Evolutionary conservation across 2,113 vertebrate species (phyloP).

Genomic region (Eulemur macaco): DNA sequence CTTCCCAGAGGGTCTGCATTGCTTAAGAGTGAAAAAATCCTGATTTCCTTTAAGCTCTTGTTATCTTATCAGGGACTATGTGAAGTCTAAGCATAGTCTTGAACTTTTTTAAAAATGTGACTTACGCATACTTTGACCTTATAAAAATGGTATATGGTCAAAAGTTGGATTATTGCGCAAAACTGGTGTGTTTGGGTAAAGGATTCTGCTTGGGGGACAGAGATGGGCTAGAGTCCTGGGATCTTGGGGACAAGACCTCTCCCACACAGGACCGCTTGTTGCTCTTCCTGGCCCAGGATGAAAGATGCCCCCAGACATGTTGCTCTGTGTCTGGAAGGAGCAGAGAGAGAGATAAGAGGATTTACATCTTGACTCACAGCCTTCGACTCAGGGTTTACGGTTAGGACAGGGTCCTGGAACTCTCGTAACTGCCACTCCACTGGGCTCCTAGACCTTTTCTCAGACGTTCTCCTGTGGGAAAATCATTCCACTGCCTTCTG

Average conservation of each 20-base stretch:
- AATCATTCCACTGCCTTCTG: background rate
- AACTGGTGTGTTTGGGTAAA: background rate
- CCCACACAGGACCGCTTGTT: background rate
- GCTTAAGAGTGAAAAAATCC: background rate
- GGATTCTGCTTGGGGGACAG: background rate
- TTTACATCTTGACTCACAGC: background rate
- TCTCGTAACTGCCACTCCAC: background rate
- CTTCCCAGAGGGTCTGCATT: background rate
- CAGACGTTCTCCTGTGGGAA: background rate
- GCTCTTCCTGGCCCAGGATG: background rate
- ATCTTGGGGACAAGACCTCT: background rate
- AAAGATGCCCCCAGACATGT: background rate
- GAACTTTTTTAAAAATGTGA: background rate
- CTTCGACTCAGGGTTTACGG: background rate
- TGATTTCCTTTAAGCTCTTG: background rate
- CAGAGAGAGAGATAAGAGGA: background rate
- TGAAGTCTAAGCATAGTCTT: background rate
- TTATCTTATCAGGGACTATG: background rate
- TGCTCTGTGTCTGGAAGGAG: background rate
- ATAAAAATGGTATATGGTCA: background rate
- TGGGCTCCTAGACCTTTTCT: background rate
- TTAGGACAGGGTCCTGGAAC: background rate
- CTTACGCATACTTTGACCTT: background rate
- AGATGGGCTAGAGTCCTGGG: background rate
- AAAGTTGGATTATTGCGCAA: background rate